Conservation (phyloP, 2,113 vertebrate genomes). For the Tupaia chinensis region DNA sequence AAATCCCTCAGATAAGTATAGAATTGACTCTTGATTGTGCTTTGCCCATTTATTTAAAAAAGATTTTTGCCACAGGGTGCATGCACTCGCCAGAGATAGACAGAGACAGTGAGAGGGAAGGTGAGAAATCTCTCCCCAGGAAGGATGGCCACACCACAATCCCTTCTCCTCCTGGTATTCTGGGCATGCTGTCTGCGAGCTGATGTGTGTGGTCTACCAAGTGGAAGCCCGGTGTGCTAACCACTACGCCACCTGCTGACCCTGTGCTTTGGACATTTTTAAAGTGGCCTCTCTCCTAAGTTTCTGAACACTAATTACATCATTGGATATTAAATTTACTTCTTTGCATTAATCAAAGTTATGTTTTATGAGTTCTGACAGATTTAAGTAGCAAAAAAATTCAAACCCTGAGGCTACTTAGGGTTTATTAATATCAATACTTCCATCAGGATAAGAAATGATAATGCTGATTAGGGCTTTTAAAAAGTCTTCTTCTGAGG, state of each 20-base stretch:
- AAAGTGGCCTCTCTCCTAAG: slow-evolving; percentile 4
- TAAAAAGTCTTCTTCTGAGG: slow-evolving; percentile 52
- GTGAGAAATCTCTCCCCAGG: too few relatives aligned
- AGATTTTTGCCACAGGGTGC: too few relatives aligned
- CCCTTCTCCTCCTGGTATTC: too few relatives aligned
- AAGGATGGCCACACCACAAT: too few relatives aligned
- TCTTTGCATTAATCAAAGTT: slow-evolving; percentile 67
- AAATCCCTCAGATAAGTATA: slow-evolving; percentile 33
- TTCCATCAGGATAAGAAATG: slow-evolving; percentile 40
- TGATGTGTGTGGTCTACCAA: too few relatives aligned
- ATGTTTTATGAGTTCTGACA: slow-evolving; percentile 55
- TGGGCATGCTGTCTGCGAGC: too few relatives aligned
- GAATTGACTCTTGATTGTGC: slow-evolving; percentile 42
- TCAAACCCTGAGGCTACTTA: slow-evolving; percentile 27
- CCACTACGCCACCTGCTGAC: too few relatives aligned
- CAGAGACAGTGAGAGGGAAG: too few relatives aligned
- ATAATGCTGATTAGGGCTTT: slow-evolving; percentile 27
- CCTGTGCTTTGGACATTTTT: slow-evolving; percentile 38
- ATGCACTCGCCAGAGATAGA: too few relatives aligned
- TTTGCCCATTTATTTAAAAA: not conserved
- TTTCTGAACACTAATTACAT: slow-evolving; percentile 57
- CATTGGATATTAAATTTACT: slow-evolving; percentile 43
- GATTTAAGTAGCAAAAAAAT: slow-evolving; percentile 60
- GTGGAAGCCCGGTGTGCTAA: too few relatives aligned
- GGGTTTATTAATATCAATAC: slow-evolving; percentile 59